Percentiles rank a stretch among this genome's conserved stretches.
Conservation (phyloP, 2,888 invertebrate species). For the Athetis lepigone region DNA sequence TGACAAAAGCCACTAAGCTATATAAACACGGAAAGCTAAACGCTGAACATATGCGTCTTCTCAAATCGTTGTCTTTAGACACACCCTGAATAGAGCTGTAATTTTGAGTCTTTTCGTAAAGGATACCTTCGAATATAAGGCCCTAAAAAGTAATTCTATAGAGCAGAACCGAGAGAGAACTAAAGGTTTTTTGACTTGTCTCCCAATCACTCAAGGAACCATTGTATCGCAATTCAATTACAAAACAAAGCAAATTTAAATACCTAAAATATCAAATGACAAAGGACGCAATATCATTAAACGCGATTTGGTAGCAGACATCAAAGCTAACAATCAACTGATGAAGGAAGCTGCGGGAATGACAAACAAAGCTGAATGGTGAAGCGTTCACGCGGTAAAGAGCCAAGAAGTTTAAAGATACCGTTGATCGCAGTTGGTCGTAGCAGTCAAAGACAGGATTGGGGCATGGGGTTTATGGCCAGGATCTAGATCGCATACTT, state of each 20-base stretch:
- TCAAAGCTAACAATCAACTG: constrained; percentile 50
- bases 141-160: not conserved
- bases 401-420: not conserved
- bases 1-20: no score
- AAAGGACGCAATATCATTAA: constrained; percentile 37
- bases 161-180: not conserved
- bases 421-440: no score
- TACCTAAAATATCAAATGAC: constrained; percentile 1
- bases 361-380: constrained; percentile 28
- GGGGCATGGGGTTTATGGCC: no score
- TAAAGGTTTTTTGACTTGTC: not conserved
- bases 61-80: no score
- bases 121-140: no score
- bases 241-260: constrained; percentile 13
- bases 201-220: not conserved
- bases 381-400: constrained; percentile 9
- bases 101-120: no score
- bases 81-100: no score
- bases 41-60: no score
- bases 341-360: constrained; percentile 19
- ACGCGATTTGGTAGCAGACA: constrained; percentile 18
- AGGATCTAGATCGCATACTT: no score
- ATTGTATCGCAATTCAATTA: not conserved
- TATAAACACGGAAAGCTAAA: no score
- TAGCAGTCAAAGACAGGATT: no score